phyloP scores from a whole-genome alignment of 2,113 vertebrate genomes.

The Ptyas mucosa region DNA sequence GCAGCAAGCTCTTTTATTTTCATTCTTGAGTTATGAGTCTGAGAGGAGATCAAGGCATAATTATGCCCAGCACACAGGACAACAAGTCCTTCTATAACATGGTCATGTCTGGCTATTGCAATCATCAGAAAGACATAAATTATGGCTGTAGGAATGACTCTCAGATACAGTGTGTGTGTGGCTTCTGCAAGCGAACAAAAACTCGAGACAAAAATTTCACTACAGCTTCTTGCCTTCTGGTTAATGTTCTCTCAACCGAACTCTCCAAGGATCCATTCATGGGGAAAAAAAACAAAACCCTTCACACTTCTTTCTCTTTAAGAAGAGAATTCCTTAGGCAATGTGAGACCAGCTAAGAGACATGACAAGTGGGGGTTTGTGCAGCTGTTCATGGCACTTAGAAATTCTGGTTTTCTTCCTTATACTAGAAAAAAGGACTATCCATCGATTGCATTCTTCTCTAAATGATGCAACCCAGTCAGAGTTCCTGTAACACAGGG shows the following conservation, averaged over 20 bases:
- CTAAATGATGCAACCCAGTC: not conserved
- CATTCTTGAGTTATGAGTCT: constrained; percentile 9
- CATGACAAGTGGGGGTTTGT: not conserved
- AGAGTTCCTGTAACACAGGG: not conserved
- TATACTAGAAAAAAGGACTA: not conserved
- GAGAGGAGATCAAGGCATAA: not conserved
- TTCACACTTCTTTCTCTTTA: too few species aligned
- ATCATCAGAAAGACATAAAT: not conserved
- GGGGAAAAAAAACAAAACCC: not conserved
- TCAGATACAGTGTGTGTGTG: not conserved
- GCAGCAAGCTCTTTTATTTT: constrained; percentile 18
- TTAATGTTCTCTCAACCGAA: not conserved
- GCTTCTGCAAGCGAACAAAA: not conserved
- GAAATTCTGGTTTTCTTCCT: not conserved
- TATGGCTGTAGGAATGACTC: not conserved
- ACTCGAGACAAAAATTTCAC: not conserved
- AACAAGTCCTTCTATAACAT: not conserved
- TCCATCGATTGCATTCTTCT: not conserved
- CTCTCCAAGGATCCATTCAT: not conserved
- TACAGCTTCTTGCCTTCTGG: not conserved
- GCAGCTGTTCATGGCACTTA: not conserved
- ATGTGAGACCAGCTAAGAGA: not conserved
- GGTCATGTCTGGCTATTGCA: not conserved
- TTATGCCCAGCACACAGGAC: not conserved
- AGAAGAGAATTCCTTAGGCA: not conserved